Conservation (phyloP, 2,797 vertebrate genomes). For the Lophotriccus pileatus region DNA sequence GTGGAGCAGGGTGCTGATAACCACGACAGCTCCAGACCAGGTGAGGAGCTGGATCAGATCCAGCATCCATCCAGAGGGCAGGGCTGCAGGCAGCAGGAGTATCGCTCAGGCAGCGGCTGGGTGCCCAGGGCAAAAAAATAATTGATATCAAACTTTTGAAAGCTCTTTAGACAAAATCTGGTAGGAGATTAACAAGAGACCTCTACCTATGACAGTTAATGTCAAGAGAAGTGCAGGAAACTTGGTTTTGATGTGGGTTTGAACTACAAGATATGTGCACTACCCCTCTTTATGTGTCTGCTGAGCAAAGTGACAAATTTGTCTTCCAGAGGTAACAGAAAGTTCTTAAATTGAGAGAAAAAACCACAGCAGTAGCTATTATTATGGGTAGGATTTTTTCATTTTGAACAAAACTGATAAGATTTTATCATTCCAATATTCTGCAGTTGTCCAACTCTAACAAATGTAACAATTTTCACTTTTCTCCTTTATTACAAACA, state of each 20-base stretch:
- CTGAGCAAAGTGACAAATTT: not conserved
- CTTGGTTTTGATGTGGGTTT: not conserved
- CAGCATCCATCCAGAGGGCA: not conserved
- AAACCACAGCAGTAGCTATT: not conserved
- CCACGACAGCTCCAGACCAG: not conserved
- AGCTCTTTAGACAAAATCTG: not conserved
- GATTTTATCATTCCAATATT: not conserved
- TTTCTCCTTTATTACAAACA: not conserved
- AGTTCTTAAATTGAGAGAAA: not conserved
- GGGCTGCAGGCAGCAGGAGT: not conserved
- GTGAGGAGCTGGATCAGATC: rapidly evolving
- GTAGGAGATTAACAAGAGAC: not conserved
- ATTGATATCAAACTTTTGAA: not conserved
- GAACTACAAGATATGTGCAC: not conserved
- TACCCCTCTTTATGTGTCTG: not conserved
- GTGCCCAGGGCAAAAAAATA: not conserved
- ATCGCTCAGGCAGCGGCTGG: not conserved
- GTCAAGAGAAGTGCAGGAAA: not conserved
- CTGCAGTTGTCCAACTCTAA: not conserved
- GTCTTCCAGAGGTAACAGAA: not conserved
- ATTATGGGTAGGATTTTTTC: not conserved
- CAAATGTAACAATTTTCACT: not conserved
- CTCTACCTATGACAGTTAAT: not conserved
- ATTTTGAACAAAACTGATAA: not conserved
- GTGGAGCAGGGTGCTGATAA: not conserved